Percentiles rank a stretch among this genome's conserved stretches.
Conservation (phyloP, 2,113 vertebrate genomes). For the Barbus barbus region DNA sequence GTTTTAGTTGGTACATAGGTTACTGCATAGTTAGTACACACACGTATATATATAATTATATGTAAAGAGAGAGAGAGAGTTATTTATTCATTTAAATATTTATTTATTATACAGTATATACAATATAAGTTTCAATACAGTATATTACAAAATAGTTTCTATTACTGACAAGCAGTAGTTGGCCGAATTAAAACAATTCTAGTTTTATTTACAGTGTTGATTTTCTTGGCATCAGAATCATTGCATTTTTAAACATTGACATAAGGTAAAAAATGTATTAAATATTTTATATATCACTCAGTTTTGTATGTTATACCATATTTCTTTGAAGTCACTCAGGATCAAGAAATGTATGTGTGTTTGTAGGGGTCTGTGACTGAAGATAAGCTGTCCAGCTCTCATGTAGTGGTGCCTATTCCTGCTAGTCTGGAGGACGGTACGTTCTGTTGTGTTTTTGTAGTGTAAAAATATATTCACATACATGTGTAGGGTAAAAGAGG, state of each 20-base stretch:
- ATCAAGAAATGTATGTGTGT: constrained; percentile 25
- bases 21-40: too few species aligned
- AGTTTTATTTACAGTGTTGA: neutral
- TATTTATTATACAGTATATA: too few species aligned
- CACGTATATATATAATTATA: too few species aligned
- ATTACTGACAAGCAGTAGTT: too few species aligned
- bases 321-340: neutral
- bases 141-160: too few species aligned
- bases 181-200: too few species aligned
- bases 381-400: constrained; percentile 87
- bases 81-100: too few species aligned
- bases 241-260: neutral
- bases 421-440: constrained; percentile 91
- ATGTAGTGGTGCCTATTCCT: constrained; percentile 89
- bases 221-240: neutral
- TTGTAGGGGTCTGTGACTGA: constrained; percentile 90
- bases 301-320: neutral
- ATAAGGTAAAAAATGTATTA: neutral
- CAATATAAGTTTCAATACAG: too few species aligned
- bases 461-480: neutral
- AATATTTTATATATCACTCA: neutral
- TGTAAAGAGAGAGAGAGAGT: too few species aligned
- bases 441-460: constrained; percentile 34
- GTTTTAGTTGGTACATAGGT: too few species aligned
- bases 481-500: neutral